These are phyloP conservation scores for Muntiacus reevesi DNA, from an alignment of 2,113 vertebrate genomes.

Conservation along the genomic window DNA sequence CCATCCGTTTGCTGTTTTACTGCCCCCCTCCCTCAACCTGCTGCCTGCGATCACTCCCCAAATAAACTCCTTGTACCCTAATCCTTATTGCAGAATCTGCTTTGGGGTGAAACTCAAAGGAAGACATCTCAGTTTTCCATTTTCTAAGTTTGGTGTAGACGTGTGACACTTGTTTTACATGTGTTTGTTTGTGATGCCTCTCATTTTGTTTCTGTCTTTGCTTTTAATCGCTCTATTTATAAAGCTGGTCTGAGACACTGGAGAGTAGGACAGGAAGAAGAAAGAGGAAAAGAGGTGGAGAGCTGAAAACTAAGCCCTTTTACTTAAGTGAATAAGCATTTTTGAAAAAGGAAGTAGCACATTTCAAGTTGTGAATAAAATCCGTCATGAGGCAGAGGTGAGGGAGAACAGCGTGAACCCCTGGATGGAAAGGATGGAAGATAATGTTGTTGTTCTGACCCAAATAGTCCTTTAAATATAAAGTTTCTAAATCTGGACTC, in stretches of 20 bases:
- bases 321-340: neutral
- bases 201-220: neutral
- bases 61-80: neutral
- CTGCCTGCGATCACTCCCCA: neutral
- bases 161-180: neutral
- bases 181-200: neutral
- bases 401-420: neutral
- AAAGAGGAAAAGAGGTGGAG: neutral
- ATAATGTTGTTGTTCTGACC: neutral
- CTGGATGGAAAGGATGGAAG: neutral
- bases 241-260: neutral
- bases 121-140: neutral
- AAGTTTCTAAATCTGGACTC: slow-evolving; percentile 26
- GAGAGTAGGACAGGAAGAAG: neutral
- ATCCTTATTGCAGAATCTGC: neutral
- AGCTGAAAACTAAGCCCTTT: neutral
- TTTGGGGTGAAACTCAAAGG: neutral
- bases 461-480: neutral
- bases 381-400: slow-evolving; percentile 47
- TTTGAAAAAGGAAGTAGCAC: slow-evolving; percentile 15
- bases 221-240: neutral
- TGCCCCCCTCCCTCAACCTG: neutral
- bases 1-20: neutral
- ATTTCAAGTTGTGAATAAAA: slow-evolving; percentile 41
- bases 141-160: neutral